Base-by-base conservation (phyloP, 2,797 vertebrate genomes). In the Clarias platycephalus region DNA sequence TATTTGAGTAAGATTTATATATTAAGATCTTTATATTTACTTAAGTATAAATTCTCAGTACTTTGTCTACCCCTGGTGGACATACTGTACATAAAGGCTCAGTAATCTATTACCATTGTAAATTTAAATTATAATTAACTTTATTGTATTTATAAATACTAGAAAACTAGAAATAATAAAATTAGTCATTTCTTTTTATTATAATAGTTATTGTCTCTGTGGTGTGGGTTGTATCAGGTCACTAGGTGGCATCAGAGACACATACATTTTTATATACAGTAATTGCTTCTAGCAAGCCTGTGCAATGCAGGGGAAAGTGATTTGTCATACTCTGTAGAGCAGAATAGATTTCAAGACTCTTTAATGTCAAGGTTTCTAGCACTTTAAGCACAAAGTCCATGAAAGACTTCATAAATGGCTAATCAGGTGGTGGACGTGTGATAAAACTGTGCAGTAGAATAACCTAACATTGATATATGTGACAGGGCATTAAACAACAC, bases 161-260 rank as follows among this genome's bases (percentile, higher is more conserved):
- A 44, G 18, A 84, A 55, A 31, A 55, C 71, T 63, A 44, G 5
- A 18, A 60, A 53, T 53, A 53, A 12, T 53, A 3, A 55, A 66
- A 8, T 20, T 63, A 76, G 6, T 37, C 24, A 28, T 58, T 4
- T 2, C 15, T 60, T 81, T 31, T 31, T 3, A 28, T 66, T 55
- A 3, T 63, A 57, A 58, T n/a, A 77, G 57, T 8, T 24, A 22
- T 2, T 78, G 2, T 15, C 20, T 55, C 40, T 81, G 62, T 67
- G 10, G 26, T 84, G 57, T 49, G 2, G 58, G 22, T 37, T 70
- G 4, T 67, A 58, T 84, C 34, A 66, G 15, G 63, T 80, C 89
- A 89, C 84, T 87, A 90, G 89, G 84, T 88, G 89, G 90, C 89
- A 86, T 57, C 40, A 90, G 76, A 88, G 24, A 86, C 82, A 87